A percentile compares a stretch with the other conserved stretches of the same genome.
phyloP scores from a whole-genome alignment of 2,113 vertebrate genomes.

The Daphoenositta chrysoptera region DNA sequence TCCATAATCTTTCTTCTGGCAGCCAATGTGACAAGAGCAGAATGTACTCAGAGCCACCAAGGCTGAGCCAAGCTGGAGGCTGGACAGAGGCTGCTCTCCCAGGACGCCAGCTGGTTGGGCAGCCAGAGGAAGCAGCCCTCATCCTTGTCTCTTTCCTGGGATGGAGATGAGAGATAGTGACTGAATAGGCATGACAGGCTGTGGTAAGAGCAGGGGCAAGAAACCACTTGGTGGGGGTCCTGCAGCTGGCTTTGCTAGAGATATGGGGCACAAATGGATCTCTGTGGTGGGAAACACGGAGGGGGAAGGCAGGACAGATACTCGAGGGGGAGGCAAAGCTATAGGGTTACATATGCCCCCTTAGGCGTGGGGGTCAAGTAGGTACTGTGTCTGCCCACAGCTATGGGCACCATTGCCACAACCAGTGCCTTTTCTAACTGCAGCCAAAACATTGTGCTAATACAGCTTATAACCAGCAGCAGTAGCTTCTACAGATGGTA shows the following conservation, averaged over 20 bases:
- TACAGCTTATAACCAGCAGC: background rate
- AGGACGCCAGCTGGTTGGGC: background rate
- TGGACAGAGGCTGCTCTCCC: background rate
- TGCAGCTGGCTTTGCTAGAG: background rate
- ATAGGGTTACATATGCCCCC: background rate
- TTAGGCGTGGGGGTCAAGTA: background rate
- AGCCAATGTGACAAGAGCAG: background rate
- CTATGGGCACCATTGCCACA: background rate
- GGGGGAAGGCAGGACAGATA: background rate
- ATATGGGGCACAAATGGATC: background rate
- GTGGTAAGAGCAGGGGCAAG: background rate
- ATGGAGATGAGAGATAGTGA: background rate
- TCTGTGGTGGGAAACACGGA: background rate
- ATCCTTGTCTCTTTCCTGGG: background rate
- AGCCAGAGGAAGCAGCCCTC: background rate
- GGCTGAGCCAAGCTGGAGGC: background rate
- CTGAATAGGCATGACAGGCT: background rate
- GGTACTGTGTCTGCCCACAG: background rate
- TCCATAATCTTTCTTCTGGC: background rate
- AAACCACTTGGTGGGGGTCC: background rate
- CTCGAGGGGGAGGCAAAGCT: accelerated
- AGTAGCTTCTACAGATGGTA: background rate
- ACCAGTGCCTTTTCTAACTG: background rate
- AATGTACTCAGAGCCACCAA: background rate
- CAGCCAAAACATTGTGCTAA: background rate